Conservation (phyloP, 2,888 invertebrate species). For the Phortica okadai region DNA sequence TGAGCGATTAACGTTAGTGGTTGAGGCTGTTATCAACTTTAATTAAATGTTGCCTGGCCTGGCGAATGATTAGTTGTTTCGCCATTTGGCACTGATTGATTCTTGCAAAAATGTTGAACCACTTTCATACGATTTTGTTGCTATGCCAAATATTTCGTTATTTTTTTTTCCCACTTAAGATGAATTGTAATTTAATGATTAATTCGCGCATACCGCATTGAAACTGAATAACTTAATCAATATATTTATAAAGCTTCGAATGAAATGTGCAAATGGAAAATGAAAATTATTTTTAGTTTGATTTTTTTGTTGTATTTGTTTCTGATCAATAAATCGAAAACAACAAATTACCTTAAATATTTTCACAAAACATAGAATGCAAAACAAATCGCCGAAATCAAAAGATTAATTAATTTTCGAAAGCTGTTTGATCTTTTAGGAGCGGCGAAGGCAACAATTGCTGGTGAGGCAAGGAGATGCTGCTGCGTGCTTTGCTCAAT, state of each 20-base stretch:
- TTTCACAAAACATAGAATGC: neutral
- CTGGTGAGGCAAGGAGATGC: neutral
- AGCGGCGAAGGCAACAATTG: neutral
- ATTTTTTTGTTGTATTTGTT: neutral
- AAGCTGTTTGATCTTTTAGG: neutral
- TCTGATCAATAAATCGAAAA: neutral
- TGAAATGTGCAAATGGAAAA: neutral
- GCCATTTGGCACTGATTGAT: no score
- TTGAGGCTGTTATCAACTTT: neutral
- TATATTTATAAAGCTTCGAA: neutral
- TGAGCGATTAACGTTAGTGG: neutral
- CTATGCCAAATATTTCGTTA: neutral
- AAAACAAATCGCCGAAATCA: neutral
- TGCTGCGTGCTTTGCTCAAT: neutral
- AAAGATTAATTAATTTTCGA: neutral
- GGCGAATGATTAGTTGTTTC: neutral
- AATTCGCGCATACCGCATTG: neutral
- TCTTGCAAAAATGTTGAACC: no score
- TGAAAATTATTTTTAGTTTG: neutral
- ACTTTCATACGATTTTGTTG: no score
- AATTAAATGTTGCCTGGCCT: neutral
- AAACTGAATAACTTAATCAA: neutral
- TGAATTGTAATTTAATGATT: neutral
- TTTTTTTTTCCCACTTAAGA: neutral
- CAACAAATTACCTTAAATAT: slow-evolving; percentile 1